A percentile compares a stretch with the other conserved stretches of the same genome.
Conservation (phyloP, 2,113 vertebrate species). For the Oryzias melastigma region DNA sequence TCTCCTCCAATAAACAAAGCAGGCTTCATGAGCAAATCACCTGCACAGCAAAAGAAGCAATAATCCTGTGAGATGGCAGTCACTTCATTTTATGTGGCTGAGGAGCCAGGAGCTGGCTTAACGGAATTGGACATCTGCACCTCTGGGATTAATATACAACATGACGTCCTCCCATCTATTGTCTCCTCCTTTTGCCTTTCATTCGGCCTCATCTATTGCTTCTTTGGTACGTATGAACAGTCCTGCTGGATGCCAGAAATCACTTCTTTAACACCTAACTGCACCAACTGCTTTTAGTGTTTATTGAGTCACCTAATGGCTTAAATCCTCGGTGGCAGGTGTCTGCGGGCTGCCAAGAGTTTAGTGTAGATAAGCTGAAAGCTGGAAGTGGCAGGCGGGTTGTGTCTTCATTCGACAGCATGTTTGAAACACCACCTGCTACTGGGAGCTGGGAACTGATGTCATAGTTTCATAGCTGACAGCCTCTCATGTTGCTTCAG, state of each 20-base stretch:
- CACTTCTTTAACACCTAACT: neutral
- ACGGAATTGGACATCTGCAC: slow-evolving; percentile 68
- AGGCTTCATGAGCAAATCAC: slow-evolving; percentile 17
- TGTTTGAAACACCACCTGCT: slow-evolving; percentile 45
- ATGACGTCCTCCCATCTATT: slow-evolving; percentile 80
- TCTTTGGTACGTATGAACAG: slow-evolving; percentile 80
- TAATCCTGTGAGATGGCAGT: slow-evolving; percentile 69
- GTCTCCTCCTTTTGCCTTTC: slow-evolving; percentile 81
- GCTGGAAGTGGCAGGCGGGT: slow-evolving; percentile 58
- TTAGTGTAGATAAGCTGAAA: slow-evolving; percentile 56
- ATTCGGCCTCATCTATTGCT: slow-evolving; percentile 86
- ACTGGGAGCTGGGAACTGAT: slow-evolving; percentile 3
- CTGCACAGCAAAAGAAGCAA: slow-evolving; percentile 14
- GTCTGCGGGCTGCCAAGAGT: slow-evolving; percentile 47
- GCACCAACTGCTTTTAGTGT: slow-evolving; percentile 10
- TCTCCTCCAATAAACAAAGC: slow-evolving; percentile 36
- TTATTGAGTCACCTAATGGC: slow-evolving; percentile 31
- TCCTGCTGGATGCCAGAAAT: neutral
- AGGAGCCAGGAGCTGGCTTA: slow-evolving; percentile 59
- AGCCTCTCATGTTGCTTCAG: neutral
- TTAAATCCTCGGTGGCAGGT: slow-evolving; percentile 34
- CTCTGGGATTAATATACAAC: slow-evolving; percentile 71
- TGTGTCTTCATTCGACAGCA: slow-evolving; percentile 21
- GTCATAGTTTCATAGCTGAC: slow-evolving; percentile 16
- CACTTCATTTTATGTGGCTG: slow-evolving; percentile 62